Evolutionary conservation across 1,140 invertebrate species (phyloP).

Genomic region (Drosophila azteca): DNA sequence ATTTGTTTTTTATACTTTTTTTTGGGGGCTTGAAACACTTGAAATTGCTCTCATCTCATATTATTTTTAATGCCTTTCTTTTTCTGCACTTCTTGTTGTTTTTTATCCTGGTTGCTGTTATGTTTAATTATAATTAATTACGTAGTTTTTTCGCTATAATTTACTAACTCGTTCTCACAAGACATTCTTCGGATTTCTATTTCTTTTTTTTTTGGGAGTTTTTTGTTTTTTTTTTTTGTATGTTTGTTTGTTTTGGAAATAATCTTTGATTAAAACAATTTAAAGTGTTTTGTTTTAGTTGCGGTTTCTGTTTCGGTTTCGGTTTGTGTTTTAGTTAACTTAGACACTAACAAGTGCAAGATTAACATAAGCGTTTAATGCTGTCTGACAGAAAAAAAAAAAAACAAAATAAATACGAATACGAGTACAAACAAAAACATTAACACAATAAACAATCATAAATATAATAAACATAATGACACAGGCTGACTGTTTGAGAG

Average conservation of each 20-base stretch:
- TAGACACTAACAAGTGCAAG: slow-evolving; percentile 74
- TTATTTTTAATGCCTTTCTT: slow-evolving; percentile 31
- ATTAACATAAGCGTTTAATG: slow-evolving; percentile 81
- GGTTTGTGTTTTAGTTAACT: slow-evolving; percentile 58
- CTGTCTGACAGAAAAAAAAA: slow-evolving; percentile 57
- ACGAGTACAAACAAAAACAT: slow-evolving; percentile 15
- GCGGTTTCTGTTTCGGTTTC: slow-evolving; percentile 11
- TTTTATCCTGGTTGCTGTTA: slow-evolving; percentile 40
- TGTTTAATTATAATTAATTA: slow-evolving; percentile 67
- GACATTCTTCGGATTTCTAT: slow-evolving; percentile 38
- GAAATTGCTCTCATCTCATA: slow-evolving; percentile 79
- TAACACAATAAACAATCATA: slow-evolving; percentile 66
- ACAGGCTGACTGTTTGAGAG: slow-evolving; percentile 19
- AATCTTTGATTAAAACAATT: slow-evolving; percentile 31
- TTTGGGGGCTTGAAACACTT: slow-evolving; percentile 76
- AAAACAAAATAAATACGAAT: slow-evolving; percentile 44
- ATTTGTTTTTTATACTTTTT: slow-evolving; percentile 36
- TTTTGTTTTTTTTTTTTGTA: slow-evolving; percentile 3
- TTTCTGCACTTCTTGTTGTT: slow-evolving; percentile 17
- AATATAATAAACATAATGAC: slow-evolving; percentile 41
- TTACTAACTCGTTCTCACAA: slow-evolving; percentile 71
- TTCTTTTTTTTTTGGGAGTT: slow-evolving; percentile 16
- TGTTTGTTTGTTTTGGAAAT: slow-evolving; percentile 18
- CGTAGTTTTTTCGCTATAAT: slow-evolving; percentile 68
- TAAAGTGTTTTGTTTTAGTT: slow-evolving; percentile 27